phyloP scores from a whole-genome alignment of 2,797 vertebrate species.

The Rhadinocentrus ornatus region DNA sequence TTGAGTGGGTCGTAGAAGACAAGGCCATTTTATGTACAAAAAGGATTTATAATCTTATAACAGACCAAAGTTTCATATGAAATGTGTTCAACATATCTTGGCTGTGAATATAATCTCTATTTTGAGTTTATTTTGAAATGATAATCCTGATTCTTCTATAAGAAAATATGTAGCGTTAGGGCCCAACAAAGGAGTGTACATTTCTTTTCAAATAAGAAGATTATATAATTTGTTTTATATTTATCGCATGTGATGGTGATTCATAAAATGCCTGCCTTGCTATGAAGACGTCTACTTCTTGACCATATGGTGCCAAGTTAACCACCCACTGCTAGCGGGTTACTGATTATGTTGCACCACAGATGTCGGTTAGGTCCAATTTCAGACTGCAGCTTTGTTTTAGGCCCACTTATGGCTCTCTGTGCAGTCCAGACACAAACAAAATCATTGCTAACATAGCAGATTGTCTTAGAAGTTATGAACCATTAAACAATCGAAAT shows the following conservation, averaged over 20 bases:
- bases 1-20: neutral
- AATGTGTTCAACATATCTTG: too few relatives aligned
- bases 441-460: slow-evolving; percentile 15
- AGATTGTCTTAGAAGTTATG: slow-evolving; percentile 49
- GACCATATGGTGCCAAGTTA: slow-evolving; percentile 2
- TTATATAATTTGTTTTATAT: neutral
- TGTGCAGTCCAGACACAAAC: slow-evolving; percentile 47
- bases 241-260: neutral
- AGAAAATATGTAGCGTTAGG: too few relatives aligned
- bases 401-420: slow-evolving; percentile 35
- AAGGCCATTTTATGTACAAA: neutral
- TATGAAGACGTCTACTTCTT: neutral
- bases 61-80: too few relatives aligned
- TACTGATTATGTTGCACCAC: slow-evolving; percentile 17
- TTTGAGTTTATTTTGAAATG: neutral
- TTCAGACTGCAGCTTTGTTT: slow-evolving; percentile 43
- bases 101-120: too few relatives aligned
- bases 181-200: too few relatives aligned
- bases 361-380: slow-evolving; percentile 29
- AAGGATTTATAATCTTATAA: too few relatives aligned
- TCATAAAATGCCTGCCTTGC: neutral
- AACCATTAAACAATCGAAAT: slow-evolving; percentile 54
- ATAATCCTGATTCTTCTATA: too few relatives aligned
- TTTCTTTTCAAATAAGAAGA: too few relatives aligned
- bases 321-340: neutral